These are phyloP conservation scores for Conger conger DNA, from an alignment of 2,113 vertebrate species.

Conservation along the genomic window DNA sequence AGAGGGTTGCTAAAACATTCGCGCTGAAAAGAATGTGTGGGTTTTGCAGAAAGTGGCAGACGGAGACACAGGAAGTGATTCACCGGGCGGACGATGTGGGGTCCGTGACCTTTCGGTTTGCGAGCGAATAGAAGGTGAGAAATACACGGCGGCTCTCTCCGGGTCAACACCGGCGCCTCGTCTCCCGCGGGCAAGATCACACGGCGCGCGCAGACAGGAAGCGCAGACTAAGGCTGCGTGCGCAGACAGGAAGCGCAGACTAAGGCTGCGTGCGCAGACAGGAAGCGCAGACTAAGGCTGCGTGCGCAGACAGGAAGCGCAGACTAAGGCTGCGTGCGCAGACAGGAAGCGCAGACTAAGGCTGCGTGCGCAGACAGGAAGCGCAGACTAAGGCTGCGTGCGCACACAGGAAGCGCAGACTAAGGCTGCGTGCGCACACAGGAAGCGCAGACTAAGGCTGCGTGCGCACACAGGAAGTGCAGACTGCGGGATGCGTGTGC, in stretches of 20 bases:
- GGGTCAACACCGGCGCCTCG: neutral
- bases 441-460: no score
- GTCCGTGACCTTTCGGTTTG: neutral
- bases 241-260: slow-evolving; percentile 9
- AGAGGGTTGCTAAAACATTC: neutral
- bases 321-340: no score
- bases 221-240: no score
- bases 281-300: no score
- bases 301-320: slow-evolving; percentile 1
- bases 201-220: neutral
- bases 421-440: neutral
- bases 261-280: neutral
- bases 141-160: neutral
- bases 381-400: no score
- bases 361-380: slow-evolving; percentile 5
- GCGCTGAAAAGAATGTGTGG: neutral
- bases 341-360: slow-evolving; percentile 9
- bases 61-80: no score
- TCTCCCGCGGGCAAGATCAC: neutral
- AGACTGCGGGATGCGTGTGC: no score
- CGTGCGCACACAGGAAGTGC: neutral
- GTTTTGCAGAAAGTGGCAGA: neutral
- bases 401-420: slow-evolving; percentile 7
- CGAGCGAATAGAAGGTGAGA: neutral
- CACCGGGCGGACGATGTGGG: neutral